phyloP scores from a whole-genome alignment of 2,888 invertebrate genomes.

The Neoitamus cyanurus region DNA sequence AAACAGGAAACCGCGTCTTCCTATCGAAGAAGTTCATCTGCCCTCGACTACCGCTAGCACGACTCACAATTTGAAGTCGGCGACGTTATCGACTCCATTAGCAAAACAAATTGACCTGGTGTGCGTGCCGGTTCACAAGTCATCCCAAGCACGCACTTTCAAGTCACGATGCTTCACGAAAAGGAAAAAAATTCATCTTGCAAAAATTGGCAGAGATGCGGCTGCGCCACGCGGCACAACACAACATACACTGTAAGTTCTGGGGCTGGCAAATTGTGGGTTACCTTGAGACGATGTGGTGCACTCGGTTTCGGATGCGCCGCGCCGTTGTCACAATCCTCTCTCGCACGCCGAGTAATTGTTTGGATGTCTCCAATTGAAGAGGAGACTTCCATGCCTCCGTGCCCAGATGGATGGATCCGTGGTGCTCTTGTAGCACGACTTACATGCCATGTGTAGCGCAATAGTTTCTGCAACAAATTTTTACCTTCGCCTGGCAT shows the following conservation, averaged over 20 bases:
- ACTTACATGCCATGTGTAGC: constrained; percentile 22
- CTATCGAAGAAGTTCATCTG: neutral
- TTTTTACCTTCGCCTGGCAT: constrained; percentile 44
- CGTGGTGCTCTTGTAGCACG: neutral
- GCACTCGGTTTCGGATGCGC: constrained; percentile 37
- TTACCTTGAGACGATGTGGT: constrained; percentile 45
- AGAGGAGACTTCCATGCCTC: constrained; percentile 29
- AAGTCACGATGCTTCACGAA: constrained; percentile 38
- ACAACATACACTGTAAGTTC: neutral
- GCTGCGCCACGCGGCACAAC: neutral
- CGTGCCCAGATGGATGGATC: constrained; percentile 21
- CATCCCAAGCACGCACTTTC: constrained; percentile 39
- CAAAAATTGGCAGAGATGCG: neutral
- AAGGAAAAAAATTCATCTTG: neutral
- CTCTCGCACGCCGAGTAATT: constrained; percentile 39
- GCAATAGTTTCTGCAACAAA: constrained; percentile 40
- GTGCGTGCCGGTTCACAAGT: constrained; percentile 35
- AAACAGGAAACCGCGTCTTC: neutral
- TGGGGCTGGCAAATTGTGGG: constrained; percentile 42
- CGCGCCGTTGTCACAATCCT: constrained; percentile 19
- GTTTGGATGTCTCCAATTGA: constrained; percentile 30
- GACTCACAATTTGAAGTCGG: neutral
- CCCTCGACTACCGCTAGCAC: neutral
- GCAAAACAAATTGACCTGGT: constrained; percentile 20
- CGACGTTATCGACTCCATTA: constrained; percentile 23